These are phyloP conservation scores for Ceratina calcarata DNA, from an alignment of 1,140 invertebrate genomes.

Conservation along the genomic window DNA sequence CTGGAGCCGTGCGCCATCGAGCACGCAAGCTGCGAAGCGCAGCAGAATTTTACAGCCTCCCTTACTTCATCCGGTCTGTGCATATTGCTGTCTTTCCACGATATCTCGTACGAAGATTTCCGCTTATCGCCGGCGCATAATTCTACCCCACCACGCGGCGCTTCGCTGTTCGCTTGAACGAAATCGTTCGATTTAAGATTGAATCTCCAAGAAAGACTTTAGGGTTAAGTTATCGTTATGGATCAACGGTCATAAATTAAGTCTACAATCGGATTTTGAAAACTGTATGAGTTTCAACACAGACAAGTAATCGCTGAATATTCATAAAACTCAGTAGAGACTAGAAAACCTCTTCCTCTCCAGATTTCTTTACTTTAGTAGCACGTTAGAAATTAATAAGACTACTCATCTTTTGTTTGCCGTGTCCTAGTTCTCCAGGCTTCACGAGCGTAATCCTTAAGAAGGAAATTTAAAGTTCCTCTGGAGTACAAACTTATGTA, in stretches of 20 bases:
- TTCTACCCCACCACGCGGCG: neutral
- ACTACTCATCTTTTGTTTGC: neutral
- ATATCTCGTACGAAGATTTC: conserved; percentile 2
- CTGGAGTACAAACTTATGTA: conserved; percentile 10
- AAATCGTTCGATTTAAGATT: neutral
- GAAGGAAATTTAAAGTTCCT: conserved; percentile 1
- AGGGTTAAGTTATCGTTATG: no score
- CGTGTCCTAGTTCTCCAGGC: neutral
- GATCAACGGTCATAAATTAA: no score
- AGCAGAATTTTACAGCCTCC: conserved; percentile 54
- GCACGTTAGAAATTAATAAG: neutral
- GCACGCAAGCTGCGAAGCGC: conserved; percentile 47
- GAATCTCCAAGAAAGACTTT: no score
- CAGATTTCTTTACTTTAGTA: neutral
- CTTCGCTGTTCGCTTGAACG: neutral
- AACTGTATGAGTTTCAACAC: no score
- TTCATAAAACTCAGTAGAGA: neutral
- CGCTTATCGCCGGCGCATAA: conserved; percentile 14
- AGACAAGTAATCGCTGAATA: no score
- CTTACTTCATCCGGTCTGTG: conserved; percentile 20
- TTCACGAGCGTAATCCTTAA: conserved; percentile 1
- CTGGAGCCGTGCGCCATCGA: conserved; percentile 20
- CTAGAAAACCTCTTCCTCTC: neutral
- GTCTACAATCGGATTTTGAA: no score
- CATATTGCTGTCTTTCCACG: conserved; percentile 22